Evolutionary conservation across 2,888 invertebrate species (phyloP).

Genomic region (Tryphoninae sp.): DNA sequence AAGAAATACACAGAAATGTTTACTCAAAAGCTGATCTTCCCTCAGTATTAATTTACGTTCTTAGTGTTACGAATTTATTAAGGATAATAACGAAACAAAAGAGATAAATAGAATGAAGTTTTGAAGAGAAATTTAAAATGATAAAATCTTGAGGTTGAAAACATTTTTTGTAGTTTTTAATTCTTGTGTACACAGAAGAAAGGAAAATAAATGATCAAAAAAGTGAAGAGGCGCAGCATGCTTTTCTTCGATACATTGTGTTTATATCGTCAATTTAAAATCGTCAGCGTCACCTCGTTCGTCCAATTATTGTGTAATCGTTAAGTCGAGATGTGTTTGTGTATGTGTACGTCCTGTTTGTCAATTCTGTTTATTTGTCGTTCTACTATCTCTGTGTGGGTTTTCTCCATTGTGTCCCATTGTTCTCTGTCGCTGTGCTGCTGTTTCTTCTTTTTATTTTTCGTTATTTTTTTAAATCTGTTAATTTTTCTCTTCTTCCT

Average conservation of each 20-base stretch:
- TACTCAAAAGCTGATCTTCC: not conserved
- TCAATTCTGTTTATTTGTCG: not conserved
- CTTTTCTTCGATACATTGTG: conserved; percentile 21
- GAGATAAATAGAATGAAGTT: conserved; percentile 28
- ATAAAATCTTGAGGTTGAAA: conserved; percentile 16
- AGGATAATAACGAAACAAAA: not conserved
- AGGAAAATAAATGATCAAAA: not conserved
- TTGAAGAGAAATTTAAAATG: not conserved
- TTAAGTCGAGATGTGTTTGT: conserved; percentile 26
- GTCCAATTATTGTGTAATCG: conserved; percentile 6
- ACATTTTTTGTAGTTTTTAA: conserved; percentile 31
- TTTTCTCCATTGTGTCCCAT: not conserved
- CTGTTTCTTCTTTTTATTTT: not conserved
- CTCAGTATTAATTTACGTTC: not conserved
- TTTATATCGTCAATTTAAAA: not conserved
- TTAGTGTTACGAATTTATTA: too few relatives aligned
- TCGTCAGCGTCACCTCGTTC: not conserved
- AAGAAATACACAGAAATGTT: not conserved
- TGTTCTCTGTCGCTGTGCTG: not conserved
- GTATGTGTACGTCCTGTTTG: conserved; percentile 24
- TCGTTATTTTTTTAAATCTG: not conserved
- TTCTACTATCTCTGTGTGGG: not conserved
- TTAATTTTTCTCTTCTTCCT: not conserved
- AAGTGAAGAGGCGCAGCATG: conserved; percentile 31
- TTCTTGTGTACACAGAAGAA: conserved; percentile 21